Percentiles rank a stretch among this genome's conserved stretches.
These are phyloP conservation scores for Agriopis leucophaearia DNA, from an alignment of 2,888 invertebrate species.

Conservation along the genomic window DNA sequence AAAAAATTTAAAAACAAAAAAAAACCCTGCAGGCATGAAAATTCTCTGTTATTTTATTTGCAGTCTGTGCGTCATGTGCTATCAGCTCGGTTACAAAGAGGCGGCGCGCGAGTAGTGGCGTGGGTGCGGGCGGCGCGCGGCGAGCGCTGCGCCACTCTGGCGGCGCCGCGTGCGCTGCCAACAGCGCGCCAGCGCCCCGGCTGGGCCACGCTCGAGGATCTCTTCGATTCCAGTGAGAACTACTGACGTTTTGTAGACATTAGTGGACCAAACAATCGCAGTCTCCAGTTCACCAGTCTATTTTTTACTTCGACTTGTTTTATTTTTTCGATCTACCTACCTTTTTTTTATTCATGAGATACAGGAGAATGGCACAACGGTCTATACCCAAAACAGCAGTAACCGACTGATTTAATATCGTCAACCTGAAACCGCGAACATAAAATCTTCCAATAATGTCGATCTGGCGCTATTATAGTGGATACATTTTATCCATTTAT, in stretches of 20 bases:
- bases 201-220: constrained; percentile 94
- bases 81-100: constrained; percentile 63
- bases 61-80: constrained; percentile 75
- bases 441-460: not conserved
- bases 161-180: constrained; percentile 93
- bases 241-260: not conserved
- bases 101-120: constrained; percentile 76
- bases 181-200: constrained; percentile 95
- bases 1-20: too few relatives aligned
- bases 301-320: not conserved
- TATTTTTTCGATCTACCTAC: not conserved
- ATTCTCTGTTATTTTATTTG: not conserved
- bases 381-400: not conserved
- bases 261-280: not conserved
- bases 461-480: not conserved
- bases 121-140: constrained; percentile 73
- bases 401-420: too few relatives aligned
- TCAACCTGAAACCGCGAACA: too few relatives aligned
- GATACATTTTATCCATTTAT: not conserved
- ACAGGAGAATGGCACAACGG: not conserved
- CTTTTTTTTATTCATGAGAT: not conserved
- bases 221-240: constrained; percentile 95
- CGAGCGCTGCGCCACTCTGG: constrained; percentile 94
- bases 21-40: too few relatives aligned
- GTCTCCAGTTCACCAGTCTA: not conserved